A percentile compares a stretch with the other conserved stretches of the same genome.
Evolutionary conservation across 2,797 vertebrate species (phyloP).

Genomic region (Arrhamphus sclerolepis): DNA sequence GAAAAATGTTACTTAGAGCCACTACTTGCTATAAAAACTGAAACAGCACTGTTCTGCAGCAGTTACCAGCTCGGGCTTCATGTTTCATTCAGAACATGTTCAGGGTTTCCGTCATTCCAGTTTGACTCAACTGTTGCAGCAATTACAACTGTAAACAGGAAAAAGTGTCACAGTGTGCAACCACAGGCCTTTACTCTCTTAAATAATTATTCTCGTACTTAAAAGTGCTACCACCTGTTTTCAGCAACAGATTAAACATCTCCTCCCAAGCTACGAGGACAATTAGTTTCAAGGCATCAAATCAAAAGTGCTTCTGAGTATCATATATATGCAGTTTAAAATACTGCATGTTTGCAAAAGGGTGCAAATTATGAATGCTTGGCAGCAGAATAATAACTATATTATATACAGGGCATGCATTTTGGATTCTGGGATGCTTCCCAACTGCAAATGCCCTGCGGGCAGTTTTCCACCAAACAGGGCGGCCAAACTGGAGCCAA

Average conservation of each 20-base stretch:
- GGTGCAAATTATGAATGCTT: constrained; percentile 5
- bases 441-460: constrained; percentile 18
- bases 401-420: constrained; percentile 23
- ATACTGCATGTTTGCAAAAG: background rate
- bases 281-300: constrained; percentile 20
- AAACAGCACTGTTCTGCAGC: constrained; percentile 8
- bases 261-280: constrained; percentile 8
- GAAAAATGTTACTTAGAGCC: too few species aligned
- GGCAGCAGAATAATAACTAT: too few species aligned
- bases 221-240: constrained; percentile 8
- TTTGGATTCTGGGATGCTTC: constrained; percentile 29
- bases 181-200: constrained; percentile 9
- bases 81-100: constrained; percentile 12
- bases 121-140: constrained; percentile 11
- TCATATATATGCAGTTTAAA: background rate
- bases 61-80: constrained; percentile 7
- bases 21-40: too few species aligned
- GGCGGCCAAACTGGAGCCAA: constrained; percentile 17
- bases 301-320: constrained; percentile 17
- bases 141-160: constrained; percentile 47
- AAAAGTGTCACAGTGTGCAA: constrained; percentile 6
- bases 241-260: constrained; percentile 21
- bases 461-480: too few species aligned
- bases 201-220: constrained; percentile 34
- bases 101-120: constrained; percentile 22